Evolutionary conservation across 2,888 invertebrate genomes (phyloP), one percentile per base, ranked within the genome.

Genomic region (Agrochola circellaris): DNA sequence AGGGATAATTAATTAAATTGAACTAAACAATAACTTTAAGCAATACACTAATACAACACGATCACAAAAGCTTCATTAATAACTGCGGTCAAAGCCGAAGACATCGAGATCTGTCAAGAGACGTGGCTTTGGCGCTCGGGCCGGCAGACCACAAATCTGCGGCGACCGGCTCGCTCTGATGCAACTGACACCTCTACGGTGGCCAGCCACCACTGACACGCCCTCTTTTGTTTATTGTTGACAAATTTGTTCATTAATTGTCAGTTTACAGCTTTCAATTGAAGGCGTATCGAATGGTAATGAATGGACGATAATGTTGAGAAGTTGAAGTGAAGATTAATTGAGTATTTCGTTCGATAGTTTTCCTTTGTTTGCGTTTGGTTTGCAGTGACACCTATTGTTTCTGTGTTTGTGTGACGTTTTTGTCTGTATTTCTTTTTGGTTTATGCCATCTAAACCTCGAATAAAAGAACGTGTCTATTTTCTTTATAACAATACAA

Each of bases 131-230:
- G 91, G 89, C 87, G 89, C 88, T 89, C 88, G 89, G 89, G 88
- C 90, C 87, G 86, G 88, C 91, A 92, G 93, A 95, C 96, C 96
- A 96, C 96, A 95, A 95, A 96, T 96, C 95, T 95, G 95, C 89
- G 95, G 95, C 87, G 83, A 20, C 65, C 78, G 56, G 83, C 78
- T 51, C 71, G 82, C 90, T 88, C 89, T 88, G 89, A 84, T 95
- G 96, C 91, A 90, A 88, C 92, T 95, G 95, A 94, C 94, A 94
- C 91, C 93, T 92, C 92, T 90, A 89, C 89, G 91, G 87, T 84
- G 85, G 85, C 91, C 89, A 90, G 90, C 87, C 89, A 91, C 89
- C 89, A 88, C 91, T 87, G 91, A 81, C 92, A 93, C 95, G 90
- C 94, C 95, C 93, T 90, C 93, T 94, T 94, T 95, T 95, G 95